Conservation (phyloP, 2,888 invertebrate genomes). For the Drosophila subsilvestris region DNA sequence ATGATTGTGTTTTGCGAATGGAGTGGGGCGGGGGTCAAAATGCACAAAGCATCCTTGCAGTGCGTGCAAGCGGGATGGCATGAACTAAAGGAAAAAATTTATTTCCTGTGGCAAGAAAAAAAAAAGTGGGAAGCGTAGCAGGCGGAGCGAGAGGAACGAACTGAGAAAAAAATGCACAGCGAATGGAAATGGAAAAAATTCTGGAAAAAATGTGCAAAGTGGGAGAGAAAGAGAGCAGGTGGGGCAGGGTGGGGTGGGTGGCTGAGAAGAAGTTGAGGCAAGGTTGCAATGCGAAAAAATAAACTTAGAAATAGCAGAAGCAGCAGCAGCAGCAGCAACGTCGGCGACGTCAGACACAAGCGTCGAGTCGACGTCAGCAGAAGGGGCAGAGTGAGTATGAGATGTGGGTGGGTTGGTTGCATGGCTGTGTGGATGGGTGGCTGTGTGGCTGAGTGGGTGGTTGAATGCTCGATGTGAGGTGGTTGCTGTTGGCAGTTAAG, state of each 20-base stretch:
- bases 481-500: slow-evolving; percentile 70
- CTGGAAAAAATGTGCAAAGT: slow-evolving; percentile 50
- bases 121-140: slow-evolving; percentile 48
- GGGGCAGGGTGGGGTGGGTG: not conserved
- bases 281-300: slow-evolving; percentile 71
- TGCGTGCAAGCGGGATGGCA: slow-evolving; percentile 57
- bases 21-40: slow-evolving; percentile 68
- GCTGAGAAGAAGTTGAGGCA: slow-evolving; percentile 67
- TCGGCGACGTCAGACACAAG: slow-evolving; percentile 39
- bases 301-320: slow-evolving; percentile 69
- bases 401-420: not conserved
- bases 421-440: not conserved
- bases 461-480: slow-evolving; percentile 15
- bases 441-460: slow-evolving; percentile 9
- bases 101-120: slow-evolving; percentile 74
- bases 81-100: slow-evolving; percentile 66
- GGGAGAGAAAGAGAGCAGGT: slow-evolving; percentile 39
- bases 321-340: slow-evolving; percentile 44
- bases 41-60: slow-evolving; percentile 45
- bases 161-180: slow-evolving; percentile 74
- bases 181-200: slow-evolving; percentile 72
- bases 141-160: slow-evolving; percentile 32
- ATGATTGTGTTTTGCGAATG: slow-evolving; percentile 68
- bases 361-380: slow-evolving; percentile 47
- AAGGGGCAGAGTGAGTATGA: slow-evolving; percentile 29